phyloP scores from a whole-genome alignment of 2,888 invertebrate genomes.

The Scotopteryx bipunctaria region DNA sequence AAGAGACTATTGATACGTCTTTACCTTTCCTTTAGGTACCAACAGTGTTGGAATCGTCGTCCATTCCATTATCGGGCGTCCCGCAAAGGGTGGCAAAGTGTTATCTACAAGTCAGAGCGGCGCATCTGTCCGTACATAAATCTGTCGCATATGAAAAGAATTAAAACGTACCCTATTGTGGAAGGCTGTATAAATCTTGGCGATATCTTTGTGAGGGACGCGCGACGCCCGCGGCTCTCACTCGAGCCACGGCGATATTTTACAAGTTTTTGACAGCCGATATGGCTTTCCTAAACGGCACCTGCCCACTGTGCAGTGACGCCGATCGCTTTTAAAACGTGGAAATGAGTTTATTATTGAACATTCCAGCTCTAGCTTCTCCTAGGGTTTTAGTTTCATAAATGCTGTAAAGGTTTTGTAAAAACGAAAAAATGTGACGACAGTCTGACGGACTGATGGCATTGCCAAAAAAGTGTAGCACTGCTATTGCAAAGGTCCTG shows the following conservation, averaged over 20 bases:
- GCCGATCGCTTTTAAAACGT: constrained; percentile 29
- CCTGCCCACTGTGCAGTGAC: constrained; percentile 61
- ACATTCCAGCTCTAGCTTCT: not conserved
- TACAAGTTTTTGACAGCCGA: constrained; percentile 87
- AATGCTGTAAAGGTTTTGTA: not conserved
- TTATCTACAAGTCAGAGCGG: constrained; percentile 59
- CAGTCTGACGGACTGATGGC: too few species aligned
- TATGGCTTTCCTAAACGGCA: constrained; percentile 84
- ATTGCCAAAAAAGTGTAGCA: too few species aligned
- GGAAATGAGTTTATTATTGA: constrained; percentile 30
- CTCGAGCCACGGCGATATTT: constrained; percentile 84
- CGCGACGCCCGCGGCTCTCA: constrained; percentile 63
- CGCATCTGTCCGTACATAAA: constrained; percentile 80
- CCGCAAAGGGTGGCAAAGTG: constrained; percentile 60
- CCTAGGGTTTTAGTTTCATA: not conserved
- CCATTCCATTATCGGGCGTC: constrained; percentile 36
- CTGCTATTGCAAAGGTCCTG: too few species aligned
- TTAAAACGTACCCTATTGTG: constrained; percentile 82
- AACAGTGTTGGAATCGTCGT: constrained; percentile 18
- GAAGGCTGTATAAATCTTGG: constrained; percentile 79
- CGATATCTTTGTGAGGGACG: constrained; percentile 80
- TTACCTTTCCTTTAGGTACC: constrained; percentile 4
- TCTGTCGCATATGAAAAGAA: constrained; percentile 82
- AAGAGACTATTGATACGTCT: not conserved
- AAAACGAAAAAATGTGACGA: too few species aligned